A percentile compares a stretch with the other conserved stretches of the same genome.
Evolutionary conservation across 1,140 invertebrate genomes (phyloP).

Genomic region (Meloidogyne floridensis): DNA sequence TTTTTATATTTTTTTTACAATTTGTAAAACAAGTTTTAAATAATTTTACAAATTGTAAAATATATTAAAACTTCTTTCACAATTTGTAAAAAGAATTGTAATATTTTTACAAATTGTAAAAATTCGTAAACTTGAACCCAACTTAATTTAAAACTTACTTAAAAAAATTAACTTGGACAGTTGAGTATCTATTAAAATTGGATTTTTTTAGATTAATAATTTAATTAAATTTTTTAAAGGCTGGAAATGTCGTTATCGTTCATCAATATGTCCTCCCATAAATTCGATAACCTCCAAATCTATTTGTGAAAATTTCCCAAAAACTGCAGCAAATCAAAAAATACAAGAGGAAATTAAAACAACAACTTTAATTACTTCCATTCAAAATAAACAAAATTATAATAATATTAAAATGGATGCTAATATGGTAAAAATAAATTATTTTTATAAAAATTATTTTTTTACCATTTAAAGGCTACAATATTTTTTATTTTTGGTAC

Average conservation of each 20-base stretch:
- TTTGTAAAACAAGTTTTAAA: no score
- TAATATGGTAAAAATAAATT: constrained; percentile 25
- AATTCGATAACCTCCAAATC: neutral
- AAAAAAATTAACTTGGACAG: neutral
- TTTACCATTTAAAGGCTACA: constrained; percentile 3
- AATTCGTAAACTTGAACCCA: neutral
- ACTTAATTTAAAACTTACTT: neutral
- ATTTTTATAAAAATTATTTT: neutral
- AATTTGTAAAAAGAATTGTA: no score
- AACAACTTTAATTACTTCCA: neutral
- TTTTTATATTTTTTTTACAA: no score
- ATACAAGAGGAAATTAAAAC: neutral
- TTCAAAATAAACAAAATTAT: neutral
- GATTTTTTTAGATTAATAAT: neutral
- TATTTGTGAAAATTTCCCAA: constrained; percentile 27
- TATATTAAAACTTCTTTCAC: no score
- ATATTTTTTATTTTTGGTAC: constrained; percentile 33
- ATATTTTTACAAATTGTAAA: no score
- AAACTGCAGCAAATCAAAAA: neutral
- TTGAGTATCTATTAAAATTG: constrained; percentile 9
- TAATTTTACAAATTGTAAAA: no score
- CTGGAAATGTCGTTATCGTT: constrained; percentile 28
- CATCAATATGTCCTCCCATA: constrained; percentile 3
- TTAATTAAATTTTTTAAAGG: constrained; percentile 4
- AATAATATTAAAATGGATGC: constrained; percentile 15